Conservation (phyloP, 2,888 invertebrate species). For the Idaea aversata region DNA sequence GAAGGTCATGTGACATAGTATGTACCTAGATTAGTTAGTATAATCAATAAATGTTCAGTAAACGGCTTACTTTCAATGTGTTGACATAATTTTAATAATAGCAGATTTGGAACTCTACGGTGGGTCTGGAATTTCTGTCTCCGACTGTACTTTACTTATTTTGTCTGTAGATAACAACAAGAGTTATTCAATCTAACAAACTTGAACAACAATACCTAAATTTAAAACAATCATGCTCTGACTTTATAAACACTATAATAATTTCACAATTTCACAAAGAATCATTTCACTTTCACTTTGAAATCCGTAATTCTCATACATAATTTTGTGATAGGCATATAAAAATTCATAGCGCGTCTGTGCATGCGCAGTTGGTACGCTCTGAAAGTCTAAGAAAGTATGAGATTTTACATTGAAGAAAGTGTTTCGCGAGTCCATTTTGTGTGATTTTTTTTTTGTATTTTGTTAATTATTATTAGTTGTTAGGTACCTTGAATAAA, state of each 20-base stretch:
- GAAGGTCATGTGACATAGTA: too few relatives aligned
- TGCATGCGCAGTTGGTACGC: not conserved
- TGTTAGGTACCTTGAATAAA: too few relatives aligned
- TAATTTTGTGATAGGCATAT: not conserved
- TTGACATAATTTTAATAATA: too few relatives aligned
- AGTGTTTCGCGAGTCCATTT: not conserved
- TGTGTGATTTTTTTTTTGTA: not conserved
- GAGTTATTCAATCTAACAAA: too few relatives aligned
- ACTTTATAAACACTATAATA: not conserved
- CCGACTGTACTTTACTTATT: too few relatives aligned
- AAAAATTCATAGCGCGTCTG: not conserved
- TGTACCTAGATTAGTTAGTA: too few relatives aligned
- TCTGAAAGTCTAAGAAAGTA: not conserved
- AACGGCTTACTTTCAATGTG: too few relatives aligned
- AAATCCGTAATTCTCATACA: not conserved
- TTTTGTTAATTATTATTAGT: not conserved
- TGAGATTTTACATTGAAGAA: not conserved
- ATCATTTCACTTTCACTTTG: constrained; percentile 5
- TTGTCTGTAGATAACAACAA: too few relatives aligned
- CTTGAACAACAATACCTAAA: not conserved
- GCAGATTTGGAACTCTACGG: too few relatives aligned
- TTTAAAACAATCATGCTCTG: not conserved
- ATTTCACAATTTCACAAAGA: not conserved
- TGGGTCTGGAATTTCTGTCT: too few relatives aligned
- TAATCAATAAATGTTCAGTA: too few relatives aligned